Percentiles rank a stretch among this genome's conserved stretches.
Conservation (phyloP, 2,888 invertebrate genomes). For the Ectemnius cavifrons region DNA sequence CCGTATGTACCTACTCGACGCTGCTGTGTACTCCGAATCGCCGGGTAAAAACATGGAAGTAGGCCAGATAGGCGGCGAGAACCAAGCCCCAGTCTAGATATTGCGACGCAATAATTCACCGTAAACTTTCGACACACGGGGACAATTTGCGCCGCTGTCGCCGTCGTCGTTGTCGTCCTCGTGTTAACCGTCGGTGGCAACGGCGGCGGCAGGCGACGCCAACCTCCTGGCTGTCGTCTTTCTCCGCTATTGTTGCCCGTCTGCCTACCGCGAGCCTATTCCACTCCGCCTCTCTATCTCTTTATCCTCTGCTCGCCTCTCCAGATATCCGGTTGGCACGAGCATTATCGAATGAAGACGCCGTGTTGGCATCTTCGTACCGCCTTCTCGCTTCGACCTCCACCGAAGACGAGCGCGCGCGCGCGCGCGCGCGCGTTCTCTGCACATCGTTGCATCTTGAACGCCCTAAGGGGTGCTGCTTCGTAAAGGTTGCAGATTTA, state of each 20-base stretch:
- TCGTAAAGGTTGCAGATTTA: too few relatives aligned
- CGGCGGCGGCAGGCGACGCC: background rate
- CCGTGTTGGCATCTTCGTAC: background rate
- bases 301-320: slow-evolving; percentile 8
- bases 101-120: slow-evolving; percentile 74
- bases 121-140: slow-evolving; percentile 70
- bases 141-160: slow-evolving; percentile 64
- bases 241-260: background rate
- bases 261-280: slow-evolving; percentile 25
- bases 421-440: too few relatives aligned
- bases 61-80: slow-evolving; percentile 71
- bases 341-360: too few relatives aligned
- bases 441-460: too few relatives aligned
- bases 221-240: background rate
- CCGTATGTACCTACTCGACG: slow-evolving; percentile 23
- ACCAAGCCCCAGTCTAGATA: slow-evolving; percentile 66
- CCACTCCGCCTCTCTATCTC: slow-evolving; percentile 1
- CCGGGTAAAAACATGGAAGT: slow-evolving; percentile 72
- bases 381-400: background rate
- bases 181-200: slow-evolving; percentile 3
- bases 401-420: background rate
- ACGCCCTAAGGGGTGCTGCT: too few relatives aligned
- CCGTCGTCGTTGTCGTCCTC: slow-evolving; percentile 21
- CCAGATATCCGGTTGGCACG: background rate
- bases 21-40: slow-evolving; percentile 57